A percentile compares a stretch with the other conserved stretches of the same genome.
phyloP scores from a whole-genome alignment of 2,888 invertebrate species.

The Hemicrepidius hirtus region DNA sequence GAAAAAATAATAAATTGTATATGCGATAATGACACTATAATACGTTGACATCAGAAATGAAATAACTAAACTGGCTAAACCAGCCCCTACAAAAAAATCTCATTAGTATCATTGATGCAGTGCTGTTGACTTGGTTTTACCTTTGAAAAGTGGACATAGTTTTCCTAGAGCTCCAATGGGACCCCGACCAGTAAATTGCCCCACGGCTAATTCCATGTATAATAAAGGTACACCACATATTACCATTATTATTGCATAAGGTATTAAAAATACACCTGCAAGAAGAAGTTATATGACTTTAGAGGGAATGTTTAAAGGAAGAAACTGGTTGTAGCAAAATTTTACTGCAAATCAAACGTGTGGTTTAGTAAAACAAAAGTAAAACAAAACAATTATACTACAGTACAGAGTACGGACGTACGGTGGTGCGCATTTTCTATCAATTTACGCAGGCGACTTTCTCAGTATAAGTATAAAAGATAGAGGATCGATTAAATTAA shows the following conservation, averaged over 20 bases:
- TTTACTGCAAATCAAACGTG: constrained; percentile 3
- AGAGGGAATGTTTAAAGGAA: not conserved
- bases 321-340: constrained; percentile 3
- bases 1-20: constrained; percentile 95
- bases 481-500: too few relatives aligned
- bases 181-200: constrained; percentile 94
- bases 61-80: constrained; percentile 94
- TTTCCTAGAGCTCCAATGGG: constrained; percentile 94
- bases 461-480: too few relatives aligned
- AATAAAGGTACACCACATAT: constrained; percentile 94
- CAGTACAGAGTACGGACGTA: too few relatives aligned
- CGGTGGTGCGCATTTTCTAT: too few relatives aligned
- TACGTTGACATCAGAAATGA: constrained; percentile 97
- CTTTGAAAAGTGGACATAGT: constrained; percentile 94
- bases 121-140: constrained; percentile 70
- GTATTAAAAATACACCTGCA: constrained; percentile 95
- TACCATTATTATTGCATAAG: constrained; percentile 93
- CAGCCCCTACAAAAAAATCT: constrained; percentile 81
- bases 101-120: not conserved
- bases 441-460: too few relatives aligned
- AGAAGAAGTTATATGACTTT: constrained; percentile 65
- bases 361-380: too few relatives aligned
- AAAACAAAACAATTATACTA: too few relatives aligned
- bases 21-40: constrained; percentile 96
- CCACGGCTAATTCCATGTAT: constrained; percentile 95